Evolutionary conservation across 2,888 invertebrate genomes (phyloP), one percentile per base, ranked within the genome.

Genomic region (Netelia melanura): DNA sequence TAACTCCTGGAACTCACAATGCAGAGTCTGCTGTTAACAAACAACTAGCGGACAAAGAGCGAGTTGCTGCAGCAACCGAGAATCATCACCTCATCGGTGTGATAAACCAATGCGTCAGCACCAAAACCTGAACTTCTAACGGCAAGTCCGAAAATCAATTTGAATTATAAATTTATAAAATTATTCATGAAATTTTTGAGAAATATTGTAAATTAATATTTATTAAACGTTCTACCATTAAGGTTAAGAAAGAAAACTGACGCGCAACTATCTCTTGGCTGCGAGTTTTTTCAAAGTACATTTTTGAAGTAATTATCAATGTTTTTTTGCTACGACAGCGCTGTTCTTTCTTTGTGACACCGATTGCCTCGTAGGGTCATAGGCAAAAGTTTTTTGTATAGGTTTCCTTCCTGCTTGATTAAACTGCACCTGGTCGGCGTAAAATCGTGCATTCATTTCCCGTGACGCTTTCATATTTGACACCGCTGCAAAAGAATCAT

Each of bases 31-130:
- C 98, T 0, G 98, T 99, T 2, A 99, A 99, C 94, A 99, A 99
- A 92, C 99, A 99, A 91, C 94, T 99, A 23, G 98, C 98, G 0
- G 99, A 99, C 92, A 99, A 99, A 93, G 99, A 99, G 93, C 94
- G 99, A 87, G 98, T 99, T 0, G 98, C 99, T 0, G 99, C 99
- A 0, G 99, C 99, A 0, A 94, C 99, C 86, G 99, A 99, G 94
- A 99, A 99, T 93, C 95, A 95, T 23, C 97, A 98, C 92, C 94
- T 99, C 0, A 96, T 99, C 52, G 97, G 97, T 93, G 98, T 99
- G 14, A 98, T 99, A 6, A 99, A 99, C 93, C 98, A 98, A 91
- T 99, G 99, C 93, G 96, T 98, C 1, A 86, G 84, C 79, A 21
- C 43, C 64, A 85, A 86, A 77, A 62, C 17, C 43, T 82, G 48